Base-by-base conservation (phyloP, 2,888 invertebrate genomes). In the Pasiphila rectangulata region DNA sequence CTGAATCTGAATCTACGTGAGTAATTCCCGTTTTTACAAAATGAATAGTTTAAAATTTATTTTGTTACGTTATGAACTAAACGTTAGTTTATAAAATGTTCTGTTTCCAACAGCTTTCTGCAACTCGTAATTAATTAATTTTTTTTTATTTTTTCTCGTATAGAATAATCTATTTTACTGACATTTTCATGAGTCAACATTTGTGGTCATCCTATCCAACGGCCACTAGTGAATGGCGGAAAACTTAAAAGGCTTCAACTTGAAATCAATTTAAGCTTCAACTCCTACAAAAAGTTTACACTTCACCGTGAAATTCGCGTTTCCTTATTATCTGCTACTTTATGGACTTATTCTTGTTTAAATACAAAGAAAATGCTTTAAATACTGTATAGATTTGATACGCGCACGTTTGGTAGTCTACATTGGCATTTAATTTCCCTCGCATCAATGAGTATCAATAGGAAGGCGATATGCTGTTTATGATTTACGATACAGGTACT, bases 281-380 rank as follows among this genome's bases (percentile, higher is more conserved):
- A n/a, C n/a, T 30, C 21, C 20, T 27, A 25, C 27, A 29, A 32
- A 24, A 21, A 44, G 21, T 20, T 30, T 27, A 39, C 64, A 46
- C 51, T 46, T 46, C 50, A 62, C 66, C 75, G 64, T 69, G 65
- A 71, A 75, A 79, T 75, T 68, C 64, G 52, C 51, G 59, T 69
- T 77, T 79, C 78, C 81, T 80, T 76, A 71, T 76, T 75, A 77
- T 71, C 57, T 71, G 50, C 61, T 53, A 61, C 54, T 59, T 46
- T 54, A 57, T 54, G 42, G 45, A 54, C 56, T 56, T 60, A 52
- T 59, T 42, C 46, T 51, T 48, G 47, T 49, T 27, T 42, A 24
- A 55, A 27, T 51, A 53, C 46, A 53, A 56, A 52, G 41, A 51
- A 51, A 56, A 55, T 60, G 44, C 56, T 61, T 52, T 54, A 43